These are phyloP conservation scores for Cygnus olor DNA, from an alignment of 2,797 vertebrate species.

Conservation along the genomic window DNA sequence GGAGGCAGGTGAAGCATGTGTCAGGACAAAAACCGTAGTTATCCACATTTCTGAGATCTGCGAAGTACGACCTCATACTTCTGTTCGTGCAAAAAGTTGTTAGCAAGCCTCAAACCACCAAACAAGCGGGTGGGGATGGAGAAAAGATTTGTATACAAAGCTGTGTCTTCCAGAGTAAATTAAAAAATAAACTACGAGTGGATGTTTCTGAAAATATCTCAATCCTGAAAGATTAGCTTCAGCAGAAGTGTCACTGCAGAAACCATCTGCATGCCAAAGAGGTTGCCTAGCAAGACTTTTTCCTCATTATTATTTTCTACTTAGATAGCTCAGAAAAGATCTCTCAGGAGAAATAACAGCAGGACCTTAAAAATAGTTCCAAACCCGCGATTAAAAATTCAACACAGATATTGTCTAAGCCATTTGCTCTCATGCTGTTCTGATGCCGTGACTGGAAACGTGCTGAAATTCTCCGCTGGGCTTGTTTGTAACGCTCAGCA, in stretches of 20 bases:
- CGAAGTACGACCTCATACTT: constrained; percentile 21
- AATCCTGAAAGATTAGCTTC: constrained; percentile 76
- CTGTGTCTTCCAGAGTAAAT: constrained; percentile 54
- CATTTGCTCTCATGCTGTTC: neutral
- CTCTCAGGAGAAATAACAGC: constrained; percentile 52
- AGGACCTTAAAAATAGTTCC: constrained; percentile 63
- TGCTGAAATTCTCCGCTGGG: neutral
- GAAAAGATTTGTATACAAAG: constrained; percentile 60
- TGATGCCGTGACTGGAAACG: neutral
- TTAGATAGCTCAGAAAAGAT: constrained; percentile 70
- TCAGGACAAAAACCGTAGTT: neutral
- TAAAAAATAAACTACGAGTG: constrained; percentile 66
- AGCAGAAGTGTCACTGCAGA: constrained; percentile 70
- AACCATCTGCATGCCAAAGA: constrained; percentile 66
- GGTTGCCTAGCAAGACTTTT: constrained; percentile 63
- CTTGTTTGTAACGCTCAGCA: neutral
- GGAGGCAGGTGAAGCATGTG: neutral
- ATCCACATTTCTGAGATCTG: neutral
- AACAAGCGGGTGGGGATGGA: neutral
- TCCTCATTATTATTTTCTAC: constrained; percentile 67
- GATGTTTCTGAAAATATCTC: constrained; percentile 80
- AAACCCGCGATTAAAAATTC: constrained; percentile 60
- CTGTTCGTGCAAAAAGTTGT: constrained; percentile 59
- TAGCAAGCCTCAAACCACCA: constrained; percentile 53
- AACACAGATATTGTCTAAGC: constrained; percentile 32